phyloP scores from a whole-genome alignment of 37 sponge, comb jelly and placozoan genomes.

The Oscarella lobularis region DNA sequence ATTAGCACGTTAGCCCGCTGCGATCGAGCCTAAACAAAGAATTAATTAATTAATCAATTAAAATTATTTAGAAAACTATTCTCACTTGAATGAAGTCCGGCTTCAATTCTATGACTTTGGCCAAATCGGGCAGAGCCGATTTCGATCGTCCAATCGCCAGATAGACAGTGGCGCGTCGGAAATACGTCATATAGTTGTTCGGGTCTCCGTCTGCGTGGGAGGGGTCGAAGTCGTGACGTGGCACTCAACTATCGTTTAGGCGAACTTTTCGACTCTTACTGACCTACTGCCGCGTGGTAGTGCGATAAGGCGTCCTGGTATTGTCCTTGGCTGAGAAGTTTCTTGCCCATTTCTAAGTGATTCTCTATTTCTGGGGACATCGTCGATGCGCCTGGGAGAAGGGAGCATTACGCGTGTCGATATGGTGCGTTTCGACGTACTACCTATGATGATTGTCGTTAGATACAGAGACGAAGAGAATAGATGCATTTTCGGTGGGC shows the following conservation, averaged over 20 bases:
- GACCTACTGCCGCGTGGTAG: constrained; percentile 77
- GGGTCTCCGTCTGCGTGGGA: constrained; percentile 75
- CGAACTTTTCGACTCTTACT: constrained; percentile 10
- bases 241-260: background rate
- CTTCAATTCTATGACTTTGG: constrained; percentile 46
- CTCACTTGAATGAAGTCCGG: constrained; percentile 80
- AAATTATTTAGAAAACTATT: background rate
- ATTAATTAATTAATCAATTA: background rate
- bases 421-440: too few species aligned
- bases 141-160: constrained; percentile 78
- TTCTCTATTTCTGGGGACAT: constrained; percentile 20
- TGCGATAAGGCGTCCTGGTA: constrained; percentile 70
- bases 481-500: too few species aligned
- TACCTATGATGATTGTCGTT: too few species aligned
- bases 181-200: constrained; percentile 78
- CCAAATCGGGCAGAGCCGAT: constrained; percentile 81
- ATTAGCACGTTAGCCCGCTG: constrained; percentile 70
- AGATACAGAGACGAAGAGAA: too few species aligned
- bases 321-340: constrained; percentile 62
- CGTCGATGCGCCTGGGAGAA: background rate
- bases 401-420: too few species aligned
- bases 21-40: constrained; percentile 17
- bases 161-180: constrained; percentile 95
- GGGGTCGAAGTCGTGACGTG: background rate
- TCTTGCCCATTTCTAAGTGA: constrained; percentile 76